Evolutionary conservation across 1,140 invertebrate species (phyloP).

Genomic region (Trypoxylus dichotomus): DNA sequence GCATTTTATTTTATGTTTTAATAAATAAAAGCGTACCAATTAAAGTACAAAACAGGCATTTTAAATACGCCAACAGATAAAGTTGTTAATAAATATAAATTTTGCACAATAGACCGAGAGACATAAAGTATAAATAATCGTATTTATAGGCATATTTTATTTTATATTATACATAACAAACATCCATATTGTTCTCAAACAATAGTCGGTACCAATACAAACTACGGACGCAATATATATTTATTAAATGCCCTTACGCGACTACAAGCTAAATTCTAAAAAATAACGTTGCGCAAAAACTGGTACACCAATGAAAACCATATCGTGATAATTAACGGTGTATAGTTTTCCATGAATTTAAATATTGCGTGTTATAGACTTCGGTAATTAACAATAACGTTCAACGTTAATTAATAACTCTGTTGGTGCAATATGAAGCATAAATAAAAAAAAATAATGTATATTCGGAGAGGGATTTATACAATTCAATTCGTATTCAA

Average conservation of each 20-base stretch:
- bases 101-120: background rate
- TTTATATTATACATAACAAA: background rate
- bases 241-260: conserved; percentile 1
- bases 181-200: conserved; percentile 6
- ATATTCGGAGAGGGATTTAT: no score
- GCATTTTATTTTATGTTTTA: no score
- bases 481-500: no score
- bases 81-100: conserved; percentile 9
- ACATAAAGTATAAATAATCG: background rate
- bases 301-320: background rate
- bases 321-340: background rate
- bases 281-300: conserved; percentile 6
- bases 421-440: no score
- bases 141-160: background rate
- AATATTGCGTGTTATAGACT: background rate
- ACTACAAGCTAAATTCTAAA: background rate
- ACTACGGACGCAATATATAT: background rate
- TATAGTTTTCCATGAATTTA: background rate
- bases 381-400: background rate
- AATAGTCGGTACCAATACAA: background rate
- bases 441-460: no score
- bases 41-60: background rate
- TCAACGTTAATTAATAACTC: background rate
- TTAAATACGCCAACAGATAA: background rate
- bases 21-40: no score